phyloP scores from a whole-genome alignment of 92 coral and sea anemone species.

The Pocillopora grandis region DNA sequence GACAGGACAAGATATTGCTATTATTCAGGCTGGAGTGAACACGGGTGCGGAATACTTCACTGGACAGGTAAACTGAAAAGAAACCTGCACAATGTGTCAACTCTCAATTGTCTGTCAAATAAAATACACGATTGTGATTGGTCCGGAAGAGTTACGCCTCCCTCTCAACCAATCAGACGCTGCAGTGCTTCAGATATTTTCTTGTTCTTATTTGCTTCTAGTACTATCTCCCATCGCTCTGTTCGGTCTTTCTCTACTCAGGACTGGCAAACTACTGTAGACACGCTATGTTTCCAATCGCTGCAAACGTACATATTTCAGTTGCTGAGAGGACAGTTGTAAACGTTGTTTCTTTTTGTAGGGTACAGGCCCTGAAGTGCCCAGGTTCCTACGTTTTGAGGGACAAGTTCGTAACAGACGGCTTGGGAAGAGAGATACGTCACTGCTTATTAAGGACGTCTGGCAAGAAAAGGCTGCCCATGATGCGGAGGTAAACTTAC shows the following conservation, averaged over 20 bases:
- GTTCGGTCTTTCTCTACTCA: not conserved
- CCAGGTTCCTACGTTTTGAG: conserved; percentile 81
- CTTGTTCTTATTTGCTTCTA: too few species aligned
- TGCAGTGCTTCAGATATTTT: not conserved
- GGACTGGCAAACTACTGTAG: not conserved
- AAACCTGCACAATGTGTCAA: not conserved
- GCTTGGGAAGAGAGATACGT: conserved; percentile 87
- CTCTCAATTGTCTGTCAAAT: too few species aligned
- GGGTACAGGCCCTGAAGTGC: conserved; percentile 94
- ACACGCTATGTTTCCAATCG: not conserved
- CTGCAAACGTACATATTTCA: not conserved
- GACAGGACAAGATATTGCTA: conserved; percentile 93
- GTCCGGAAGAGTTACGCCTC: not conserved
- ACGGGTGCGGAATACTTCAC: conserved; percentile 95
- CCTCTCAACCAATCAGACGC: not conserved
- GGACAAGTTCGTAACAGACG: conserved; percentile 97
- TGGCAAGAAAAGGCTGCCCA: conserved; percentile 98
- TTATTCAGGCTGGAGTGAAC: conserved; percentile 88
- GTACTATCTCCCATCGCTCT: too few species aligned
- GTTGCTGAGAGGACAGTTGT: not conserved
- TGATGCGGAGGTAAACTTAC: conserved; percentile 78
- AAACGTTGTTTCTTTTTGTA: conserved; percentile 3
- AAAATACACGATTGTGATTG: not conserved
- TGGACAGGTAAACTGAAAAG: conserved; percentile 74
- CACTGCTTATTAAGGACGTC: conserved; percentile 91